Evolutionary conservation across 2,888 invertebrate species (phyloP).

Genomic region (Sphaerophoria rueppellii): DNA sequence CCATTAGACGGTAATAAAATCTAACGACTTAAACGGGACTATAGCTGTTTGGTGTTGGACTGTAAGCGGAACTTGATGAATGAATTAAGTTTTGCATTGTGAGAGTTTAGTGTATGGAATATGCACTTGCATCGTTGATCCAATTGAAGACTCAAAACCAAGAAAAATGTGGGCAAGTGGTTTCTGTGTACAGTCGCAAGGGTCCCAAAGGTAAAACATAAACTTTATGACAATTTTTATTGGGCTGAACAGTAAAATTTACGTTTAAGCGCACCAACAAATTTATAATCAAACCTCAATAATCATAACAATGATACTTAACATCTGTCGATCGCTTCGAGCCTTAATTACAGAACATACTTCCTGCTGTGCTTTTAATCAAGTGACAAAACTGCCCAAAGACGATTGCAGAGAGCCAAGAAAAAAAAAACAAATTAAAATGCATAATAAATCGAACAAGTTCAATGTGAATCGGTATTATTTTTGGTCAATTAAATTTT

Average conservation of each 20-base stretch:
- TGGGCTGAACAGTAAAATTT: too few relatives aligned
- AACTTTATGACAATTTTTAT: too few relatives aligned
- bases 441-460: slow-evolving; percentile 29
- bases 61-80: slow-evolving; percentile 4
- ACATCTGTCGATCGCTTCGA: background rate
- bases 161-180: too few relatives aligned
- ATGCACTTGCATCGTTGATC: too few relatives aligned
- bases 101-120: too few relatives aligned
- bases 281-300: background rate
- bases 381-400: slow-evolving; percentile 10
- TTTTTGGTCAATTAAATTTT: slow-evolving; percentile 41
- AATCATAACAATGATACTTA: background rate
- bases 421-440: slow-evolving; percentile 12
- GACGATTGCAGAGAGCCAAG: slow-evolving; percentile 12
- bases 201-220: too few relatives aligned
- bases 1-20: slow-evolving; percentile 69
- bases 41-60: background rate
- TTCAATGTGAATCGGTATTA: slow-evolving; percentile 44
- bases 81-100: background rate
- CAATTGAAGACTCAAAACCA: too few relatives aligned
- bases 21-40: slow-evolving; percentile 53
- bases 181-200: too few relatives aligned
- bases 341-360: slow-evolving; percentile 13
- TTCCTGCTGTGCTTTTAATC: background rate
- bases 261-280: background rate